A percentile compares a stretch with the other conserved stretches of the same genome.
Evolutionary conservation across 2,888 invertebrate species (phyloP).

Genomic region (Odontomyia ornata): DNA sequence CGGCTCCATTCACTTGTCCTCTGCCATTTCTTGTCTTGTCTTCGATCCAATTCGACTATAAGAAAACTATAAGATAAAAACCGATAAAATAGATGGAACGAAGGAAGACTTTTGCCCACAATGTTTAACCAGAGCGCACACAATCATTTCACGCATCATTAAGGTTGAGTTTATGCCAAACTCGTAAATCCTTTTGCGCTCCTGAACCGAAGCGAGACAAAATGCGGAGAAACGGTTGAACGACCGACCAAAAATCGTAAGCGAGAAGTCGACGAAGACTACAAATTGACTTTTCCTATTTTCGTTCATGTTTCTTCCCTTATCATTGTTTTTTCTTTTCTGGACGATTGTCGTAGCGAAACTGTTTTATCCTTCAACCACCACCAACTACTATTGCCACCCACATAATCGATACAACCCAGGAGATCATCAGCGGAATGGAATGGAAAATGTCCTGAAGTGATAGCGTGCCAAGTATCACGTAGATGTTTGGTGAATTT

Average conservation of each 20-base stretch:
- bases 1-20: neutral
- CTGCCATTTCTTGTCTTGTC: neutral
- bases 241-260: neutral
- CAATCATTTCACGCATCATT: conserved; percentile 49
- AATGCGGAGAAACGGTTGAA: too few species aligned
- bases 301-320: neutral
- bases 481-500: neutral
- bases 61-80: conserved; percentile 7
- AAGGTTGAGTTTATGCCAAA: conserved; percentile 41
- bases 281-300: conserved; percentile 29
- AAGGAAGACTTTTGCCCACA: neutral
- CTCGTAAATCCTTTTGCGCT: conserved; percentile 33
- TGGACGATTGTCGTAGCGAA: neutral
- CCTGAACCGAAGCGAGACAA: neutral
- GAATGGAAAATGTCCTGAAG: neutral
- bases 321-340: neutral
- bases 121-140: conserved; percentile 38
- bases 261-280: neutral
- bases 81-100: conserved; percentile 3
- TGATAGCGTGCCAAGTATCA: neutral
- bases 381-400: neutral
- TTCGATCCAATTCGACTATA: neutral
- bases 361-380: neutral
- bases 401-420: neutral
- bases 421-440: neutral